These are phyloP conservation scores for Pelvicachromis taeniatus DNA, from an alignment of 2,113 vertebrate genomes.

Conservation along the genomic window DNA sequence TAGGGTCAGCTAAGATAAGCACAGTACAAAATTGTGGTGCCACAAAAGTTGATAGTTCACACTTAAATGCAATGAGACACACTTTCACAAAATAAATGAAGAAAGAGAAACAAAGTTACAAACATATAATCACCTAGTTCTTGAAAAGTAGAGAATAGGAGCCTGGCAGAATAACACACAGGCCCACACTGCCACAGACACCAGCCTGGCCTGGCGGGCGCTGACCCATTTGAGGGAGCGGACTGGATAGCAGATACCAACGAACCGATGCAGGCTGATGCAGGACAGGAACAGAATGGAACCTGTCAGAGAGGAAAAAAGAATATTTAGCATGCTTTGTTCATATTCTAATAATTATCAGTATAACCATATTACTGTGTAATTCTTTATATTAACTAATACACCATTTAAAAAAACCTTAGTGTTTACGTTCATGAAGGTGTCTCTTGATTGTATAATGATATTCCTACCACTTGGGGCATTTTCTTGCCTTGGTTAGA, in stretches of 20 bases:
- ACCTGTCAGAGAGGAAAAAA: neutral
- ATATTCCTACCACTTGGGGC: neutral
- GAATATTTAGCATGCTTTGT: neutral
- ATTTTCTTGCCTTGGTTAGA: neutral
- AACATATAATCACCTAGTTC: conserved; percentile 64
- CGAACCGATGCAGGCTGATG: conserved; percentile 90
- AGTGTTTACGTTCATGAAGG: neutral
- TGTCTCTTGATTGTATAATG: neutral
- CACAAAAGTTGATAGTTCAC: neutral
- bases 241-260: conserved; percentile 87
- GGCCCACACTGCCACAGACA: conserved; percentile 77
- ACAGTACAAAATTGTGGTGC: neutral
- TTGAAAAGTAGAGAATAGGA: conserved; percentile 87
- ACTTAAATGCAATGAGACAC: neutral
- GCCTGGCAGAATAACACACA: conserved; percentile 82
- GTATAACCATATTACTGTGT: neutral
- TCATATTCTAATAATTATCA: neutral
- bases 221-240: conserved; percentile 84
- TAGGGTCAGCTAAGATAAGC: neutral
- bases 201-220: conserved; percentile 76
- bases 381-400: neutral
- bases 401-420: neutral
- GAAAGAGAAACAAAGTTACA: neutral
- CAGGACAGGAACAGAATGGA: conserved; percentile 92
- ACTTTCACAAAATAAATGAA: neutral